These are phyloP conservation scores for Noctua janthina DNA, from an alignment of 2,888 invertebrate species.

Conservation along the genomic window DNA sequence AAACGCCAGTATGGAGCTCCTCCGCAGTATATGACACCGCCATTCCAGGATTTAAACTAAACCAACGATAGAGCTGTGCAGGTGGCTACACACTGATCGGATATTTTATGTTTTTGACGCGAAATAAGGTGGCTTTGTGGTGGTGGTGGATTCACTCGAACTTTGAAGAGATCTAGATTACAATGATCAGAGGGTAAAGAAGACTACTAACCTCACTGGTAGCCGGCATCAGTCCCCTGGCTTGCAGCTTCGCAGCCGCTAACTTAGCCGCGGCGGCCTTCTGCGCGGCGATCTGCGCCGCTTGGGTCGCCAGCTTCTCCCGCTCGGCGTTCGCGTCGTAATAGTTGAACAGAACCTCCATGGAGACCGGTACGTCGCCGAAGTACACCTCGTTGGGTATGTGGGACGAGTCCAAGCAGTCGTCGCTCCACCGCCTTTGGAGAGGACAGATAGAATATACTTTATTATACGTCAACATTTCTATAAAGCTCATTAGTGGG, in stretches of 20 bases:
- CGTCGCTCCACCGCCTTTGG: conserved; percentile 89
- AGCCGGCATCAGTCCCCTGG: conserved; percentile 71
- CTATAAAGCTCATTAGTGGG: too few relatives aligned
- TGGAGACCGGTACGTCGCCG: conserved; percentile 88
- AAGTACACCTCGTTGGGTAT: conserved; percentile 90
- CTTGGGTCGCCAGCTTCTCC: conserved; percentile 84
- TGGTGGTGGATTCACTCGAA: too few relatives aligned
- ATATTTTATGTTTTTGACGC: too few relatives aligned
- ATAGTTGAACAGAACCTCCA: conserved; percentile 87
- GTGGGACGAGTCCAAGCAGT: conserved; percentile 88
- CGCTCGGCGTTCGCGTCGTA: conserved; percentile 88
- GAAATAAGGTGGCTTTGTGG: not conserved
- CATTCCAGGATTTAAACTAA: not conserved
- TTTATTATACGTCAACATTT: not conserved
- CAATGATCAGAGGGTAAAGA: not conserved
- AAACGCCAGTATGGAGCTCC: not conserved
- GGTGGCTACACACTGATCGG: too few relatives aligned
- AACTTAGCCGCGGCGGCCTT: conserved; percentile 86
- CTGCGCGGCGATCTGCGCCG: conserved; percentile 87
- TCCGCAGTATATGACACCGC: not conserved
- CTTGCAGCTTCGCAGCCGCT: conserved; percentile 80
- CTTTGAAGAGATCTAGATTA: not conserved
- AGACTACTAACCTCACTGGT: conserved; percentile 69
- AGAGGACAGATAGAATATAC: not conserved
- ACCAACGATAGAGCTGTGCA: not conserved